Evolutionary conservation across 2,888 invertebrate species (phyloP).

Genomic region (Drosophila pseudotakahashii): DNA sequence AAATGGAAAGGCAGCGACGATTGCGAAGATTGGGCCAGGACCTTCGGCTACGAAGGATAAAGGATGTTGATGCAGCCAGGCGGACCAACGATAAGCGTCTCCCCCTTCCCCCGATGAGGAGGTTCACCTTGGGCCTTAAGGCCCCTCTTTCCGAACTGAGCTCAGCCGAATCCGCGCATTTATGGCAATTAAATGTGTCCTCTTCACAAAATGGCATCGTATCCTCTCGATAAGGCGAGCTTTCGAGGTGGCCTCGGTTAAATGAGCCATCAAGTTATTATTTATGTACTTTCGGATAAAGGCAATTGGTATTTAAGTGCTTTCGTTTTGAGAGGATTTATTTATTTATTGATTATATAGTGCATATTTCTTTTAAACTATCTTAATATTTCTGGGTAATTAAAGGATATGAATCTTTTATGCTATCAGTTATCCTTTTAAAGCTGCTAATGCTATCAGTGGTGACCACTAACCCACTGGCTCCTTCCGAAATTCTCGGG

Average conservation of each 20-base stretch:
- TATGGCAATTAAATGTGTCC: conserved; percentile 65
- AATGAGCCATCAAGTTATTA: conserved; percentile 47
- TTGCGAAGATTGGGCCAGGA: conserved; percentile 49
- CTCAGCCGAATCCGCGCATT: conserved; percentile 45
- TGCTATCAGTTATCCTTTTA: neutral
- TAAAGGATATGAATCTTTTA: neutral
- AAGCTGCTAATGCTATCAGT: neutral
- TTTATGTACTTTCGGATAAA: conserved; percentile 3
- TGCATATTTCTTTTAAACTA: too few relatives aligned
- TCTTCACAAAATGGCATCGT: conserved; percentile 4
- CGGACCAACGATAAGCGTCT: conserved; percentile 38
- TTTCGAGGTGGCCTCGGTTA: conserved; percentile 25
- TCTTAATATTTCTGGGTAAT: too few relatives aligned
- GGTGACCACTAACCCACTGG: too few relatives aligned
- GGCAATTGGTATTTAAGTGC: neutral
- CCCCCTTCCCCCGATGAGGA: neutral
- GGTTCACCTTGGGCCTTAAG: conserved; percentile 20
- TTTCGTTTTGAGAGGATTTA: too few relatives aligned
- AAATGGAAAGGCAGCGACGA: conserved; percentile 50
- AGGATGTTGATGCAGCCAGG: conserved; percentile 39
- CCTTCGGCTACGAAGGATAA: conserved; percentile 11
- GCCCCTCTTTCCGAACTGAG: conserved; percentile 1
- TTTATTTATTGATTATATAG: too few relatives aligned
- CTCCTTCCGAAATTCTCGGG: conserved; percentile 8
- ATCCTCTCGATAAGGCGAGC: neutral